Base-by-base conservation (phyloP, 2,888 invertebrate species). In the Slavum lentiscoides region DNA sequence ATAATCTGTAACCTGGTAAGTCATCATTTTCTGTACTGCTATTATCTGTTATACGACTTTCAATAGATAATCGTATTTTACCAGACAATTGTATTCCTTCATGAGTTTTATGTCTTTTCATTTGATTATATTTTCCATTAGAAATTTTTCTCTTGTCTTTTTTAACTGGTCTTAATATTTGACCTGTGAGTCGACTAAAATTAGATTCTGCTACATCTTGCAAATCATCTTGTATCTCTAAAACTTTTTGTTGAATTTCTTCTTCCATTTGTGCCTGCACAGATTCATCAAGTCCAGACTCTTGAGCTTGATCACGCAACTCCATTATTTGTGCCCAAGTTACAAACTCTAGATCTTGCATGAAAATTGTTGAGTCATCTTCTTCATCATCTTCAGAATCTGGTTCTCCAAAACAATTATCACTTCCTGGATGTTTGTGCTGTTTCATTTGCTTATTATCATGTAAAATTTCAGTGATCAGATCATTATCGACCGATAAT, bases 301-400 rank as follows among this genome's bases (percentile, higher is more conserved):
- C 68, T 53, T 70, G 62, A 5, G 62, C 77, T 39, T 69, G 13
- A 37, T 77, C 77, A 62, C 69, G 77, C 17, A 69, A 53, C 49
- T 69, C 37, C 62, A 77, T 53, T 37, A 69, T 37, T 77, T 77
- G 69, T 21, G 77, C 53, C 70, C 70, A 70, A 64, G 62, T 70
- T 17, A 72, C 80, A 80, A 64, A 80, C 19, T 66, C 72, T 5
- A 80, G 58, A 58, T 80, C 72, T 39, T 64, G 19, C 19, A 72
- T 23, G 39, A 77, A 66, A 30, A 23, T 37, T 13, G 53, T n/a
- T 1, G 37, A 55, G 5, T 80, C 70, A 58, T 80, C 37, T 11
- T 80, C 80, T 58, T 80, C 80, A 55, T 80, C 70, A 72, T 80
- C 62, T 21, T 80, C 77, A 58, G 72, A 80, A 13, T 80, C 80